Conservation (phyloP, 92 coral and sea anemone species). For the Paramuricea clavata region DNA sequence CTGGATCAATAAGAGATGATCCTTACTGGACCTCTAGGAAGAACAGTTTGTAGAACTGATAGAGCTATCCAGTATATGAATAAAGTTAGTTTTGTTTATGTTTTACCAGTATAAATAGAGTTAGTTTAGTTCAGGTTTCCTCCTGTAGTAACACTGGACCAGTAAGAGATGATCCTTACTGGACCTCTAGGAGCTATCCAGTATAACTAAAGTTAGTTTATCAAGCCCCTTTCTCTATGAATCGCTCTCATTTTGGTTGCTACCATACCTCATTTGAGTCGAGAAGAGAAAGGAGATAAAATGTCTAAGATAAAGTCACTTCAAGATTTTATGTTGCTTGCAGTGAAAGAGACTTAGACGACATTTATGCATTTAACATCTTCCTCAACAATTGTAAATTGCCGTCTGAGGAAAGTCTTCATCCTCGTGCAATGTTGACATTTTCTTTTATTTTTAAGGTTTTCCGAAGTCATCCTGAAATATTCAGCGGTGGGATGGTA, state of each 20-base stretch:
- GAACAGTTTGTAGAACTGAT: too few relatives aligned
- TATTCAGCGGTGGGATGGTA: conserved; percentile 80
- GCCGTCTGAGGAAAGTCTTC: background rate
- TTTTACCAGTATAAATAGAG: too few relatives aligned
- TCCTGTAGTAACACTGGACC: too few relatives aligned
- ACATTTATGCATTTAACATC: background rate
- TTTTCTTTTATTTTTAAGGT: conserved; percentile 62
- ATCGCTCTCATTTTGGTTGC: conserved; percentile 48
- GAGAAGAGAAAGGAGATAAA: conserved; percentile 80
- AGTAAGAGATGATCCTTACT: background rate
- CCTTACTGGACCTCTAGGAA: too few relatives aligned
- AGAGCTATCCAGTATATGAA: too few relatives aligned
- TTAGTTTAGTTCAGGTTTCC: too few relatives aligned
- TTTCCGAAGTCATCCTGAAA: conserved; percentile 67
- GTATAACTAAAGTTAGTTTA: background rate
- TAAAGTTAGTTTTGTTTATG: too few relatives aligned
- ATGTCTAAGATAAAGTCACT: conserved; percentile 50
- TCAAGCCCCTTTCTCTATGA: conserved; percentile 39
- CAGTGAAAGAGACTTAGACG: conserved; percentile 49
- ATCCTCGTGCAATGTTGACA: background rate
- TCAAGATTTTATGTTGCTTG: conserved; percentile 9
- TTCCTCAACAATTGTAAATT: background rate
- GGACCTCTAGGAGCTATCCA: background rate
- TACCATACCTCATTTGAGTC: conserved; percentile 72
- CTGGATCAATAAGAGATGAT: too few relatives aligned